Percentiles rank a stretch among this genome's conserved stretches.
Evolutionary conservation across 2,113 vertebrate species (phyloP).

Genomic region (Atlantisia rogersi): DNA sequence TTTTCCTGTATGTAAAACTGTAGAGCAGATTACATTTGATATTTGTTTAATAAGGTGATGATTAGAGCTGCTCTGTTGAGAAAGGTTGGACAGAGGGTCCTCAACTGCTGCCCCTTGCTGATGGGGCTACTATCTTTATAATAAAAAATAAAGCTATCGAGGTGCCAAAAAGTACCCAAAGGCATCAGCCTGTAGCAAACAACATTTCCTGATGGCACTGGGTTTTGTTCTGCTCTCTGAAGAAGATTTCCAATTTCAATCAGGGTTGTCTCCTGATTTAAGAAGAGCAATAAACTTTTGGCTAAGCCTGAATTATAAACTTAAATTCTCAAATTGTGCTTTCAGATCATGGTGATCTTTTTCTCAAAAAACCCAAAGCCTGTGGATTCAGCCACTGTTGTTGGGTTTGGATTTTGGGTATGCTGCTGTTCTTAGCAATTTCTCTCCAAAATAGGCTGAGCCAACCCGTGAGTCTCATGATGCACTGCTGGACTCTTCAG

Average conservation of each 20-base stretch:
- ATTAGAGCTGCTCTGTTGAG: background rate
- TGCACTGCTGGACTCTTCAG: background rate
- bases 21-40: background rate
- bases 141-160: background rate
- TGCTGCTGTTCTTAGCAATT: background rate
- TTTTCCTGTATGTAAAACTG: background rate
- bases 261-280: background rate
- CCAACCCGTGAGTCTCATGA: accelerated
- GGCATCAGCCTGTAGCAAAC: background rate
- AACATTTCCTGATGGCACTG: background rate
- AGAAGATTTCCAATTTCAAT: background rate
- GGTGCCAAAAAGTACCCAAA: background rate
- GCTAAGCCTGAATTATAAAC: background rate
- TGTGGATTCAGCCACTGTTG: background rate
- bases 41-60: background rate
- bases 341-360: background rate
- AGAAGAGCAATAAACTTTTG: background rate
- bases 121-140: background rate
- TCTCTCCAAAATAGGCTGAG: background rate
- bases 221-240: background rate
- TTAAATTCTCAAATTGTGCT: background rate
- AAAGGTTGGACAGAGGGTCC: background rate
- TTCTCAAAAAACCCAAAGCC: background rate
- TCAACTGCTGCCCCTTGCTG: background rate
- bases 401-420: background rate